Evolutionary conservation across 2,797 vertebrate species (phyloP), one percentile per base, ranked within the genome.

Genomic region (Poeciliopsis gracilis): DNA sequence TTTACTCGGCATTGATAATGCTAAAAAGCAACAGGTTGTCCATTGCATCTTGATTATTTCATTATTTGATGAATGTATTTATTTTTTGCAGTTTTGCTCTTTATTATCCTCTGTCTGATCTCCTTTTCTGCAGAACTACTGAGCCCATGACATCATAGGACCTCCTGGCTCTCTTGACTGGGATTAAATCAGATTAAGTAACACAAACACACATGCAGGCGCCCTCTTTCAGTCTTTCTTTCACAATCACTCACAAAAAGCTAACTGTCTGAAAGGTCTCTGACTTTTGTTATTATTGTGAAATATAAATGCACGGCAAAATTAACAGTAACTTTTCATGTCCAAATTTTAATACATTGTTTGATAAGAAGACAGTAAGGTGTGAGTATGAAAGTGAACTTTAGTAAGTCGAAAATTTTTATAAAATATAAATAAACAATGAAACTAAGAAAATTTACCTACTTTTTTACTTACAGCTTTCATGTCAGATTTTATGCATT

Each of bases 151-250:
- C 91, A 86, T 91, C 90, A 92, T 76, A 89, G 89, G 86, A 91
- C 77, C 81, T 82, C 79, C 89, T 84, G 85, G 79, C 78, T 51
- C 77, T 79, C 73, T 90, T 87, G 82, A 83, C 78, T 77, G 76
- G 84, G 91, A 93, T 94, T 92, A 93, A 87, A 88, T 83, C 77
- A 87, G 90, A 93, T 93, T 91, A 92, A 89, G 86, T 79, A 84
- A 90, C 75, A 86, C 78, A 80, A 57, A 81, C 47, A 74, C 79
- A 71, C 59, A 79, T 11, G 76, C 3, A 7, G 73, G 61, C 33
- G 20, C 66, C 61, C 20, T 71, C 72, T 82, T 84, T 45, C 72
- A 76, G 45, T 51, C 10, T 30, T 28, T 66, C 28, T 73, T 49
- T 59, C 76, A 76, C 25, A 43, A 0, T 33, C 41, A 57, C 38